A percentile compares a stretch with the other conserved stretches of the same genome.
Conservation (phyloP, 2,113 vertebrate genomes). For the Burhinus oedicnemus region DNA sequence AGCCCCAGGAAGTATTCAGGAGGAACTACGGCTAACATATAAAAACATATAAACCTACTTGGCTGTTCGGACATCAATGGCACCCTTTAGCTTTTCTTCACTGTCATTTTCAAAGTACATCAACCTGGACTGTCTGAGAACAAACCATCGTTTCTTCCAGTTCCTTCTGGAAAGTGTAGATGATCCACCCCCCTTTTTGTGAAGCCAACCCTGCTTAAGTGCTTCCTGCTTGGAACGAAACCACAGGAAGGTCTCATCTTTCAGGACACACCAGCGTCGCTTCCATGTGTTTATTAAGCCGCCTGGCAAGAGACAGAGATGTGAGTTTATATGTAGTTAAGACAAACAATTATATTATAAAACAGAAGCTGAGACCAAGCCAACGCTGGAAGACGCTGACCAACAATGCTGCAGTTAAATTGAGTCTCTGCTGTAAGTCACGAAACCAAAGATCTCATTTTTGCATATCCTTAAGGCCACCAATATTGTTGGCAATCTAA, state of each 20-base stretch:
- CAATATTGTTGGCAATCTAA: background rate
- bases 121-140: conserved; percentile 91
- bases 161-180: conserved; percentile 94
- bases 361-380: background rate
- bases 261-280: conserved; percentile 96
- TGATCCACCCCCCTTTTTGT: conserved; percentile 95
- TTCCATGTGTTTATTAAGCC: conserved; percentile 96
- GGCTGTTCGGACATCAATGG: conserved; percentile 88
- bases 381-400: background rate
- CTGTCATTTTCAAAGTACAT: conserved; percentile 97
- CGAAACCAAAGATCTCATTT: background rate
- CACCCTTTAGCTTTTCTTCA: conserved; percentile 94
- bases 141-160: conserved; percentile 98
- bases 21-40: background rate
- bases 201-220: conserved; percentile 96
- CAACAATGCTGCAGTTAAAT: background rate
- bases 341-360: background rate
- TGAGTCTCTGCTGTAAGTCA: background rate
- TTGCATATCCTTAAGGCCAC: background rate
- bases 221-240: conserved; percentile 98
- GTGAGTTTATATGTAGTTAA: background rate
- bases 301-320: conserved; percentile 74
- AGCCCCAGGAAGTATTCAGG: background rate
- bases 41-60: conserved; percentile 78
- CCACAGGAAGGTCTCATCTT: conserved; percentile 98